Conservation (phyloP, 2,113 vertebrate species). For the Barbus barbus region DNA sequence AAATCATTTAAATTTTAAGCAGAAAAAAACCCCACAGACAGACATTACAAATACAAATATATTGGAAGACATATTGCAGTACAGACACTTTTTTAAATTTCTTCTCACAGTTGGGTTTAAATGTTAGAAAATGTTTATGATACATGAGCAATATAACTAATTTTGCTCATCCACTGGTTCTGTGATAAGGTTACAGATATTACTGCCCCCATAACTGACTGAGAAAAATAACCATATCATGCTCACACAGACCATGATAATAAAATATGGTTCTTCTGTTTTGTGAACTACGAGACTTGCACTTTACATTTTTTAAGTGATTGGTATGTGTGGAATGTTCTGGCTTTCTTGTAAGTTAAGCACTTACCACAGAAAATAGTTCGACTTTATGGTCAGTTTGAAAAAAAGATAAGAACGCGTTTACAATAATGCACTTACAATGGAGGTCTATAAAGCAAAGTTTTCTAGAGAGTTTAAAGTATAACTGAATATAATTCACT, state of each 20-base stretch:
- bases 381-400: background rate
- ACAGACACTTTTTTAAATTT: no score
- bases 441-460: background rate
- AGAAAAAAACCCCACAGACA: background rate
- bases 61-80: background rate
- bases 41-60: background rate
- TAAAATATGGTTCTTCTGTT: no score
- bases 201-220: background rate
- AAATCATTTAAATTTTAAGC: background rate
- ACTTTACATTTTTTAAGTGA: background rate
- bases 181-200: background rate
- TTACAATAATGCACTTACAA: slow-evolving; percentile 1
- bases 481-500: background rate
- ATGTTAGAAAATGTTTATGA: background rate
- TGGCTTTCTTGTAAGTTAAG: background rate
- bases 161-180: no score
- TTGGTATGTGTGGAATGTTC: background rate
- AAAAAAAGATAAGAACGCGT: background rate
- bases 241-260: background rate
- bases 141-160: background rate
- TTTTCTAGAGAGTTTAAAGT: background rate
- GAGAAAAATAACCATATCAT: background rate
- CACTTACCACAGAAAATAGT: background rate
- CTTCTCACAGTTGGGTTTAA: no score
- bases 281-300: no score